Evolutionary conservation across 2,888 invertebrate species (phyloP), one percentile per base, ranked within the genome.

Genomic region (Chaitophorus viminalis): DNA sequence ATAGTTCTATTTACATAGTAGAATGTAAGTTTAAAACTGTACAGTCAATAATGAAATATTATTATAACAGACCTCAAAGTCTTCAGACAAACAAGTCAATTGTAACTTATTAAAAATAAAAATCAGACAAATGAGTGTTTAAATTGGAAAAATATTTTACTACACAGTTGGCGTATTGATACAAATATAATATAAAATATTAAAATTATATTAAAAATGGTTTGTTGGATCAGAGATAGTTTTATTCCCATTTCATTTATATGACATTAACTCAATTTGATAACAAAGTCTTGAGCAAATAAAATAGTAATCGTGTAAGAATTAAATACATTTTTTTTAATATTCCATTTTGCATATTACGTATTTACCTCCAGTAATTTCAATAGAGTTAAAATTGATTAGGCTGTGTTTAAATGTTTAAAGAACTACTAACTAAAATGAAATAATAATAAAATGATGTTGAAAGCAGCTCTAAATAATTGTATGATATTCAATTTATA

Each of bases 401-500:
- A 84, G 84, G 46, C 17, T n/a, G 39, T 83, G 29, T 83, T 83
- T 25, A 25, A 75, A 83, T 76, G 39, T 83, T 83, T 17, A 25
- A 75, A 83, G 75, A 84, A 84, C 65, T 84, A 84, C 65, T 46
- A 76, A 84, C 84, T 84, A 84, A 83, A 81, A 74, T 84, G 65
- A 84, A 84, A 84, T 84, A 75, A 82, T 68, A 70, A 75, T 83
- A 83, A 84, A 84, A 68, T 84, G 31, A 84, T 76, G 65, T 76
- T 84, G 76, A 68, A 86, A 87, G 86, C 72, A 87, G 79, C 39
- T 87, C 86, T 87, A 87, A 54, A 74, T 79, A 72, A 36, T 87
- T 78, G 54, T 87, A 87, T 60, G 86, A 78, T 86, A 86, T 74
- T 79, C 86, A 79, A 79, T 87, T 86, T 60, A 74, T 87, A 87